Percentiles rank a stretch among this genome's conserved stretches.
Evolutionary conservation across 2,888 invertebrate species (phyloP).

Genomic region (Oeneis ivallda): DNA sequence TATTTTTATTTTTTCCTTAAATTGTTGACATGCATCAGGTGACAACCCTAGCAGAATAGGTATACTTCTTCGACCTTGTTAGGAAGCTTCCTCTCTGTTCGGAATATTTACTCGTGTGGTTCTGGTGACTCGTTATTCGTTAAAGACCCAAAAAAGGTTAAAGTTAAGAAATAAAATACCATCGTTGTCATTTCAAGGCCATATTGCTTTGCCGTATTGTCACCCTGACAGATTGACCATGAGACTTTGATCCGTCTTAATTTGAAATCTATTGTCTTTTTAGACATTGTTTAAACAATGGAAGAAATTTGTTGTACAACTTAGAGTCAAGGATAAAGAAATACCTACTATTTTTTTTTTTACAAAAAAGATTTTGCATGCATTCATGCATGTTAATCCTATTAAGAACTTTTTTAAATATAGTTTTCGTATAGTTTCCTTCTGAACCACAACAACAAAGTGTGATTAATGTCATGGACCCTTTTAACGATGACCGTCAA

Average conservation of each 20-base stretch:
- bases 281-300: conserved; percentile 30
- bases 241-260: conserved; percentile 29
- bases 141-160: too few relatives aligned
- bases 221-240: conserved; percentile 33
- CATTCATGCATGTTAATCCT: background rate
- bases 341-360: too few relatives aligned
- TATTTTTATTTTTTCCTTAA: too few relatives aligned
- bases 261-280: conserved; percentile 34
- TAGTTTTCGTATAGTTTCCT: background rate
- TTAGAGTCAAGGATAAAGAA: conserved; percentile 29
- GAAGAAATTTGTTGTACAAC: conserved; percentile 32
- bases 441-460: background rate
- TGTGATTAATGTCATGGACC: background rate
- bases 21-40: too few relatives aligned
- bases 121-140: too few relatives aligned
- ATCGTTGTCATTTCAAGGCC: conserved; percentile 34
- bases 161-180: conserved; percentile 1
- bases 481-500: background rate
- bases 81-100: too few relatives aligned
- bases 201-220: conserved; percentile 20
- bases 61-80: too few relatives aligned
- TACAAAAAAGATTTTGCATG: too few relatives aligned
- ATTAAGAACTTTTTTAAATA: background rate
- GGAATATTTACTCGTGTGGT: too few relatives aligned
- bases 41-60: too few relatives aligned